Base-by-base conservation (phyloP, 2,797 vertebrate genomes). In the Microcaecilia unicolor region DNA sequence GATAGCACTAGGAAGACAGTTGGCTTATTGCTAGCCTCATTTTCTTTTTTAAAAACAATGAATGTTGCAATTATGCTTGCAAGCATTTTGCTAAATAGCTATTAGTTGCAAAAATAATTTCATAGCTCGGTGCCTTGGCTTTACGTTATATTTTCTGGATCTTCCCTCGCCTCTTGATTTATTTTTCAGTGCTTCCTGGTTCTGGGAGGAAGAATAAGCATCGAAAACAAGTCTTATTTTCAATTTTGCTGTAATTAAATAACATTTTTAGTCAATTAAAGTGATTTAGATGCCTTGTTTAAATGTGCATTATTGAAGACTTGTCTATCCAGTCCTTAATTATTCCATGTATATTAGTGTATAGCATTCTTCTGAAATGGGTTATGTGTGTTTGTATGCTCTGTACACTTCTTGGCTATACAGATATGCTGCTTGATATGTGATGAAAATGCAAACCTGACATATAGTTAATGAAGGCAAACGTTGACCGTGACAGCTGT, bases 401-500 rank as follows among this genome's bases (percentile, higher is more conserved):
- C 46, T 38, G 29, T 10, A 32, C 13, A 24, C 45, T 61, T 54
- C 37, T 45, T 64, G 57, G 55, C 64, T 49, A 55, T 44, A 42
- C 60, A 51, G 59, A 48, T 54, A 41, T 48, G 48, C 61, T 70
- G 58, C 41, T 41, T 58, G 68, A 62, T 67, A 39, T 63, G 67
- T 62, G 66, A 57, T 72, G 48, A 48, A 72, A 72, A 60, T 67
- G 55, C 49, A 67, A 65, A 45, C 45, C 58, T 74, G 67, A 63
- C 55, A 61, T 68, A 64, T 72, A 67, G 58, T 69, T 81, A 74
- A 70, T 72, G 67, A 65, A 59, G 51, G 44, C 67, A 69, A 69
- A 61, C 71, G 70, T 59, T 74, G 64, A 76, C 67, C 72, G 63
- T 56, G 58, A 67, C 28, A 55, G 64, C 52, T 53, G 54, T 53